These are phyloP conservation scores for Sus scrofa DNA, from an alignment of 2,113 vertebrate genomes.

Conservation along the genomic window DNA sequence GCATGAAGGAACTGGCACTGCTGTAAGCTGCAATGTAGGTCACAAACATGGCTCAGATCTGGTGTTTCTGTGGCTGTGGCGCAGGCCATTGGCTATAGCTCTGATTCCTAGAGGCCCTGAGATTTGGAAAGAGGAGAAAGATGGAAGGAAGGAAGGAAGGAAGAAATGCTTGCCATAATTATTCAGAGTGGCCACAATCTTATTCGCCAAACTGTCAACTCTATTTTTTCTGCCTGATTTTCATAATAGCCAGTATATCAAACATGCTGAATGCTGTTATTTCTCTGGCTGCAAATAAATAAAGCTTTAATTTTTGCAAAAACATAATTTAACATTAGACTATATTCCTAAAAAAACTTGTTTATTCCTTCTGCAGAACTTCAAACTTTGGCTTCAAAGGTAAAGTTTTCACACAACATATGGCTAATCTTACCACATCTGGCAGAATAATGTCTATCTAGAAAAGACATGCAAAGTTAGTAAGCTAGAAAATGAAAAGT, in stretches of 20 bases:
- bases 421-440: neutral
- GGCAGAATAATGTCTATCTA: neutral
- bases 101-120: neutral
- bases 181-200: neutral
- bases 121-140: neutral
- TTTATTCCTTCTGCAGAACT: neutral
- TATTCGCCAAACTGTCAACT: neutral
- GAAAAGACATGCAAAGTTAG: neutral
- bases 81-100: no score
- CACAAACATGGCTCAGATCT: no score
- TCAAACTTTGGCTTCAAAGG: neutral
- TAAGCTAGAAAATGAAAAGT: neutral
- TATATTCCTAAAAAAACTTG: neutral
- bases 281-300: neutral
- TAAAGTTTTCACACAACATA: neutral
- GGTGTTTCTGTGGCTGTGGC: no score
- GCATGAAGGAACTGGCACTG: no score
- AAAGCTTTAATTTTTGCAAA: constrained; percentile 37
- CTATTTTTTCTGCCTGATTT: constrained; percentile 27
- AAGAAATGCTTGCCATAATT: neutral
- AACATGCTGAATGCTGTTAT: neutral
- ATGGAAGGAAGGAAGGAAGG: neutral
- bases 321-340: neutral
- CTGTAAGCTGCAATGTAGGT: no score
- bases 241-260: neutral